Conservation (phyloP, 2,113 vertebrate species). For the Regulus satrapa region DNA sequence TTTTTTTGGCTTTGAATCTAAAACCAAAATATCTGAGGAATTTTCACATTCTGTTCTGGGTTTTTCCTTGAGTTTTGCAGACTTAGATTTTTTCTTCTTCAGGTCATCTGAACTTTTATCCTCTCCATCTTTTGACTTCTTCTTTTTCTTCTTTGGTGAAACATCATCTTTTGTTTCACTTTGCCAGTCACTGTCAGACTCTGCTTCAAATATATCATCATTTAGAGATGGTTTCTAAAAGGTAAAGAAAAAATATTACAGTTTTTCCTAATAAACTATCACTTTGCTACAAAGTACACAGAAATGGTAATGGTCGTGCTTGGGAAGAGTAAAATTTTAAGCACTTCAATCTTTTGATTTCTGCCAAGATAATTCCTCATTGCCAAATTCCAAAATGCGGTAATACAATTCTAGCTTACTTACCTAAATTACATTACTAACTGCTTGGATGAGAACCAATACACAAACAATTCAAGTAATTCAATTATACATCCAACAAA, state of each 20-base stretch:
- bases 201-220: constrained; percentile 88
- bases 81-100: constrained; percentile 81
- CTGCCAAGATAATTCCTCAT: neutral
- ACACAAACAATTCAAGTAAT: neutral
- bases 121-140: constrained; percentile 68
- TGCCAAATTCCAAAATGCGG: neutral
- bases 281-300: neutral
- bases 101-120: constrained; percentile 59
- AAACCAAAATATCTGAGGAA: constrained; percentile 52
- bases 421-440: neutral
- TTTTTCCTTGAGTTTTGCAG: constrained; percentile 82
- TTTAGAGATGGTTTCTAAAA: constrained; percentile 82
- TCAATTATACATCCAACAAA: neutral
- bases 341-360: neutral
- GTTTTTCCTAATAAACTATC: neutral
- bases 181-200: constrained; percentile 84
- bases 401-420: neutral
- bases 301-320: neutral
- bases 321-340: neutral
- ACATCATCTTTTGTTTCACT: constrained; percentile 77
- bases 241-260: neutral
- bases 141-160: constrained; percentile 85
- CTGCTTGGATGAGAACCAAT: neutral
- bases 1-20: constrained; percentile 77
- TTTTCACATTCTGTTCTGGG: constrained; percentile 74